These are phyloP conservation scores for Monoplex corrugatus DNA, from an alignment of 2,888 invertebrate genomes.

Conservation along the genomic window DNA sequence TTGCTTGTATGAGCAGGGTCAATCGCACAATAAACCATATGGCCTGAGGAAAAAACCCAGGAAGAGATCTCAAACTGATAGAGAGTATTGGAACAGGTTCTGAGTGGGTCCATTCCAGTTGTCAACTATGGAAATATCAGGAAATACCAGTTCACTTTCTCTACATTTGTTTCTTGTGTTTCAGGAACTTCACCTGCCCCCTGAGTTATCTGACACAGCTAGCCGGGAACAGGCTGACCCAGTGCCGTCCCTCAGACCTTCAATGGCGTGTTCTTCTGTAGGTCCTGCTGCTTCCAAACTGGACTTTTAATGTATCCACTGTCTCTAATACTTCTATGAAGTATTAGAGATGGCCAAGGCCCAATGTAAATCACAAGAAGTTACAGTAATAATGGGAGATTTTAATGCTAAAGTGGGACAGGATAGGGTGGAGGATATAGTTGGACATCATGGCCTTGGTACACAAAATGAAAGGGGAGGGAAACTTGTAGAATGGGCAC, in stretches of 20 bases:
- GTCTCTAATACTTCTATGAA: neutral
- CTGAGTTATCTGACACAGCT: conserved; percentile 78
- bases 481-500: too few relatives aligned
- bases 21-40: neutral
- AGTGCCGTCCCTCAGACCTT: neutral
- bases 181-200: conserved; percentile 80
- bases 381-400: too few relatives aligned
- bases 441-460: too few relatives aligned
- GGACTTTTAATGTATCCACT: conserved; percentile 48
- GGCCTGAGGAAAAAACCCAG: neutral
- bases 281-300: conserved; percentile 45
- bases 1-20: too few relatives aligned
- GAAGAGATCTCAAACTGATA: too few relatives aligned
- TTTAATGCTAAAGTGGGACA: too few relatives aligned
- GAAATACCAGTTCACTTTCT: too few relatives aligned
- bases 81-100: neutral
- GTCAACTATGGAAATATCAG: too few relatives aligned
- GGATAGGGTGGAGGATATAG: too few relatives aligned
- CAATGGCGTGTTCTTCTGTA: neutral
- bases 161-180: too few relatives aligned
- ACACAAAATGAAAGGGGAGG: too few relatives aligned
- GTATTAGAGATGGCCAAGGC: neutral
- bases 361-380: too few relatives aligned
- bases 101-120: neutral
- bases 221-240: conserved; percentile 76